phyloP scores from a whole-genome alignment of 2,888 invertebrate genomes.

The Strigamia maritima region DNA sequence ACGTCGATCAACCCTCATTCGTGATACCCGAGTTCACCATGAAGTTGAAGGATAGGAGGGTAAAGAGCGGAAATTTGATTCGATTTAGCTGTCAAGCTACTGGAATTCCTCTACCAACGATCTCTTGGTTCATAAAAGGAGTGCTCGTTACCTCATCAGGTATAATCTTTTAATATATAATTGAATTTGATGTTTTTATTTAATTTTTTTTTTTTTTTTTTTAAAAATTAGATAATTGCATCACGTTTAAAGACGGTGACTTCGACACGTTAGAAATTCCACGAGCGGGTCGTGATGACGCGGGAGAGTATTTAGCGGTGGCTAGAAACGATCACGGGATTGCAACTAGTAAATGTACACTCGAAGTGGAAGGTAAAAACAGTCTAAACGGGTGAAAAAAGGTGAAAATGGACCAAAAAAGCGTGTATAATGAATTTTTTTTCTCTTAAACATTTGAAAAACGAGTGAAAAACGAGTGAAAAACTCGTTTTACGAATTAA shows the following conservation, averaged over 20 bases:
- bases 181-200: background rate
- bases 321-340: constrained; percentile 79
- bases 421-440: too few relatives aligned
- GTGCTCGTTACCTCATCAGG: constrained; percentile 61
- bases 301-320: constrained; percentile 73
- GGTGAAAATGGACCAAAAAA: too few relatives aligned
- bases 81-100: constrained; percentile 80
- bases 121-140: constrained; percentile 84
- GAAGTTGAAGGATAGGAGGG: constrained; percentile 76
- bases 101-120: constrained; percentile 68
- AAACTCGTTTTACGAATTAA: too few relatives aligned
- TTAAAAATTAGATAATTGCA: constrained; percentile 22
- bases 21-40: constrained; percentile 74
- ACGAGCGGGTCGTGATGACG: constrained; percentile 71
- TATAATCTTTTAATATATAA: constrained; percentile 48
- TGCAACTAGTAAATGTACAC: constrained; percentile 70
- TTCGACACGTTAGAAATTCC: constrained; percentile 84
- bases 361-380: constrained; percentile 69
- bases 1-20: constrained; percentile 15
- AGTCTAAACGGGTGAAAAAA: background rate
- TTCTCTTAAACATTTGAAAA: too few relatives aligned
- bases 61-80: constrained; percentile 77
- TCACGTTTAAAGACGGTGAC: constrained; percentile 61
- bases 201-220: background rate
- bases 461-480: too few relatives aligned